phyloP scores from a whole-genome alignment of 2,888 invertebrate genomes.

The Nomada lathburiana region DNA sequence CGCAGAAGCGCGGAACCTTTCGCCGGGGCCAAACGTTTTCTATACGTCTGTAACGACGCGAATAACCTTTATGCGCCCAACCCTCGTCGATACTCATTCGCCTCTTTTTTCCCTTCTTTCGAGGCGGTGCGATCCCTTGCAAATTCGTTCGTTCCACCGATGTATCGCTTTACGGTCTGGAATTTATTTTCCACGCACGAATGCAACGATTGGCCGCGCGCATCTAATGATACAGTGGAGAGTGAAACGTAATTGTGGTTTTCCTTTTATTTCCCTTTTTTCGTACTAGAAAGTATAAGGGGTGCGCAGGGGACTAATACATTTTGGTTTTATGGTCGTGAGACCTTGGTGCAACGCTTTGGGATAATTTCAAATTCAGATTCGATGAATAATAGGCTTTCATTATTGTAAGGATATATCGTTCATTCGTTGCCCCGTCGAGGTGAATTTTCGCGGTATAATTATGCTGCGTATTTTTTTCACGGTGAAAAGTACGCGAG shows the following conservation, averaged over 20 bases:
- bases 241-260: constrained; percentile 18
- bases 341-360: too few relatives aligned
- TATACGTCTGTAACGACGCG: constrained; percentile 74
- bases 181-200: constrained; percentile 70
- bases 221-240: constrained; percentile 54
- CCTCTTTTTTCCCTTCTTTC: constrained; percentile 46
- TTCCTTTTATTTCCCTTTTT: neutral
- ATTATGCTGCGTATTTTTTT: too few relatives aligned
- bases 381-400: too few relatives aligned
- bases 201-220: constrained; percentile 50
- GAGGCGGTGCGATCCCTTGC: constrained; percentile 18
- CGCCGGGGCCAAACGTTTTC: constrained; percentile 64
- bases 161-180: constrained; percentile 57
- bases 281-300: too few relatives aligned
- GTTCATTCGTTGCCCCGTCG: too few relatives aligned
- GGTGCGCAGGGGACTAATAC: neutral
- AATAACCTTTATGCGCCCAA: constrained; percentile 66
- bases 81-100: constrained; percentile 35
- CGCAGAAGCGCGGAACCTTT: constrained; percentile 59
- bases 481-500: too few relatives aligned
- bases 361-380: too few relatives aligned
- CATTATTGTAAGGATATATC: too few relatives aligned
- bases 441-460: too few relatives aligned
- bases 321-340: neutral
- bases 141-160: constrained; percentile 32